Evolutionary conservation across 1,140 invertebrate genomes (phyloP), one percentile per base, ranked within the genome.

Genomic region (Penaeus vannamei): DNA sequence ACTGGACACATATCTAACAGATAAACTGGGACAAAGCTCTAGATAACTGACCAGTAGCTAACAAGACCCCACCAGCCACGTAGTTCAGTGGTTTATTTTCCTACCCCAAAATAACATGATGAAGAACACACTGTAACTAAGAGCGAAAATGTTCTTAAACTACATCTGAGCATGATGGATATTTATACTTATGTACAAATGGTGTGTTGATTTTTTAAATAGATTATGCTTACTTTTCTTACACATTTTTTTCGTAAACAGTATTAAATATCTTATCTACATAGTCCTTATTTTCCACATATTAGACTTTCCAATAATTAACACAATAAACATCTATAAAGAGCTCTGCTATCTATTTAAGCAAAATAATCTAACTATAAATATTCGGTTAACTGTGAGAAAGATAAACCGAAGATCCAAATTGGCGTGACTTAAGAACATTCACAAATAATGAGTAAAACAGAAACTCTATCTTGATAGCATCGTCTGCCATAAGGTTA

Each of bases 231-330:
- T 85, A 85, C 53, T 89, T 89, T 88, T 89, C 77, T 77, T 83
- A 53, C 62, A 79, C 66, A 64, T 84, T 84, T 84, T 72, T 89
- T 84, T 84, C 82, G 82, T 89, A 89, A 89, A 89, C 87, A 89
- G 87, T 89, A 85, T 79, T 84, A 89, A 89, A 89, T 89, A 84
- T 76, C 81, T 88, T 88, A 88, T 89, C 87, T 89, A 89, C 87
- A 89, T 77, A 46, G 82, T 84, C 87, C 72, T 64, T 84, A 89
- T 77, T 83, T 88, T 77, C 61, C 79, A 82, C 72, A 88, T 46
- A 81, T 88, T 84, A 84, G 81, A 84, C 36, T 84, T 89, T 79
- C 84, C 87, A 89, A 82, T 84, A 72, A 69, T 85, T 79, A 89
- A 89, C 81, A 89, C 87, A 89, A 89, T 85, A 89, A 76, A 89